Conservation (phyloP, 2,888 invertebrate genomes). For the Nowickia ferox region DNA sequence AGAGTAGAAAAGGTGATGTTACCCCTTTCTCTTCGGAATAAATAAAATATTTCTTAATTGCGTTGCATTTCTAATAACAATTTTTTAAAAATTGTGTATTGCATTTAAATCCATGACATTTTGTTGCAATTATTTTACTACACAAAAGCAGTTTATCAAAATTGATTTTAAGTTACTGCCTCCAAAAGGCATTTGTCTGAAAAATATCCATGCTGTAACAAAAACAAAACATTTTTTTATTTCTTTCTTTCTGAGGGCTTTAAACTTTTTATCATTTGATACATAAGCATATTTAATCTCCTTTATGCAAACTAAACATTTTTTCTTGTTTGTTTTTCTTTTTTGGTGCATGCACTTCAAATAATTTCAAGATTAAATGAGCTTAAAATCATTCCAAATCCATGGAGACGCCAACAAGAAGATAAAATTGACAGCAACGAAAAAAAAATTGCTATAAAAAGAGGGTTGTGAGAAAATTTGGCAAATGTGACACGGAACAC, state of each 20-base stretch:
- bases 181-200: not conserved
- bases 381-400: conserved; percentile 56
- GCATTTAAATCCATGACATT: too few species aligned
- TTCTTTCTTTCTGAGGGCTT: not conserved
- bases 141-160: too few species aligned
- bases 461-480: conserved; percentile 59
- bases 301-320: conserved; percentile 61
- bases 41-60: too few species aligned
- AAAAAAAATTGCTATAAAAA: conserved; percentile 29
- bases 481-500: conserved; percentile 64
- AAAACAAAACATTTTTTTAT: not conserved
- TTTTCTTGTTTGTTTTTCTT: not conserved
- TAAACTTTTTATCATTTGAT: conserved; percentile 35
- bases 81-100: too few species aligned
- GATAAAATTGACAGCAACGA: conserved; percentile 46
- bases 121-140: too few species aligned
- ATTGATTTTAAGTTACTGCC: too few species aligned
- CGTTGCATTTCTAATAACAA: too few species aligned
- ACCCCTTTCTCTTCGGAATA: too few species aligned
- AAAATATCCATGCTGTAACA: not conserved
- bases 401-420: conserved; percentile 63
- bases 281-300: conserved; percentile 46
- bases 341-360: conserved; percentile 34
- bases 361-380: conserved; percentile 58
- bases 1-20: too few species aligned